Base-by-base conservation (phyloP, 2,888 invertebrate genomes). In the Aporophyla lueneburgensis region DNA sequence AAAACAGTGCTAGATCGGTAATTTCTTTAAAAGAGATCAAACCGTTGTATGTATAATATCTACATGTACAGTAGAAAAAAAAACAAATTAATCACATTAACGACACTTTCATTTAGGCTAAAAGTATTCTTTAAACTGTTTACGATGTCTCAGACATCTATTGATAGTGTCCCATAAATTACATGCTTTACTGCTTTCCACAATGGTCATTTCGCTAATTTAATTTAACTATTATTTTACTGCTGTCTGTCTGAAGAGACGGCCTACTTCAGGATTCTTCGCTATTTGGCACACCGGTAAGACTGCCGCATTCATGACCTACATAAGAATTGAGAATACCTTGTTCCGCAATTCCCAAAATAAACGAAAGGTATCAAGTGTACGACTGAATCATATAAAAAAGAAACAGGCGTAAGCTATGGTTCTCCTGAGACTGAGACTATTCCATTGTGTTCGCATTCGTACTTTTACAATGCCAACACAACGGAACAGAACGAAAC, bases 161-260 rank as follows among this genome's bases (percentile, higher is more conserved):
- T 81, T 74, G 65, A 71, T 79, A 87, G 84, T 78, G 78, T 61
- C 74, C 77, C 70, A 83, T 92, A 92, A 92, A 92, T 93, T 87
- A 89, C 77, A 40, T 73, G 81, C 86, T 93, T 93, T 92, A 93
- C 86, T 85, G 86, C 87, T 81, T 73, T 82, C 77, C 77, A 84
- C 86, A 88, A 84, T 88, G 83, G 86, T 81, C 87, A 86, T 86
- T 88, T 69, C 71, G 80, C 76, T 81, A 81, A 82, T 84, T 89
- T 85, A 86, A 89, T 91, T 87, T 88, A 86, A 88, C 87, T 89
- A 87, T 87, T 86, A 89, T 89, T 88, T 90, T 88, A 89, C 87
- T 90, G 82, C 86, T 88, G 87, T 88, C 87, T 88, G 85, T 76
- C 70, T 66, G 72, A 77, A 56, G 74, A 85, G 76, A 76, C 75